Conservation (phyloP, 2,113 vertebrate genomes). For the Pelecanoides urinatrix region DNA sequence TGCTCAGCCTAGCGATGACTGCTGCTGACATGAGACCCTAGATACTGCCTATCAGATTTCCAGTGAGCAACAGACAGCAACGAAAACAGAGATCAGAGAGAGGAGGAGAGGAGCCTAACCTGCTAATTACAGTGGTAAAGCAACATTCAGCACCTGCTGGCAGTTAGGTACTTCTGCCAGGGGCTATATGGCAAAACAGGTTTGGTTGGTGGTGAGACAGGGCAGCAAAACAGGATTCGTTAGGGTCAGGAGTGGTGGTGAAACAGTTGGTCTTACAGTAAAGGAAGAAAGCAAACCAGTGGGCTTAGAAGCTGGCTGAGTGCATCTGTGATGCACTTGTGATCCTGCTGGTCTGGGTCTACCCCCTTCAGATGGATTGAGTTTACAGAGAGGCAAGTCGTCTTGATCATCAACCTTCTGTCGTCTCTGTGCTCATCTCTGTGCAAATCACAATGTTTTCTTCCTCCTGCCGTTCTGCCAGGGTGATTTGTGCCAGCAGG, state of each 20-base stretch:
- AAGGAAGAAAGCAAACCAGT: background rate
- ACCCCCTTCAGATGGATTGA: background rate
- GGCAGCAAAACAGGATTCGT: background rate
- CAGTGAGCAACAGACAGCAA: background rate
- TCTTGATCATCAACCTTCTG: background rate
- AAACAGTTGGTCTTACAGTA: background rate
- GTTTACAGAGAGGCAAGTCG: background rate
- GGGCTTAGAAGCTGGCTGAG: background rate
- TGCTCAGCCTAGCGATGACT: background rate
- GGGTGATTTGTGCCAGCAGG: slow-evolving; percentile 48
- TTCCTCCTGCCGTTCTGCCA: background rate
- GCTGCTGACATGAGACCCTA: slow-evolving; percentile 18
- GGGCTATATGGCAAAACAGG: background rate
- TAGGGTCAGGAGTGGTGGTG: background rate
- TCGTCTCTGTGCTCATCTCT: background rate
- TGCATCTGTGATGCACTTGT: fast-evolving
- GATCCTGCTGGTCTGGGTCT: background rate
- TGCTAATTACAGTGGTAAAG: slow-evolving; percentile 18
- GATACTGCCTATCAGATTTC: slow-evolving; percentile 46
- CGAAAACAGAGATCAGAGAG: slow-evolving; percentile 44
- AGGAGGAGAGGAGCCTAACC: background rate
- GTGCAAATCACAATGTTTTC: background rate
- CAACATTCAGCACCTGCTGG: slow-evolving; percentile 22
- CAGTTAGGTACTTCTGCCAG: background rate
- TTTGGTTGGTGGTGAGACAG: background rate